Base-by-base conservation (phyloP, 2,888 invertebrate species). In the Belgica antarctica region DNA sequence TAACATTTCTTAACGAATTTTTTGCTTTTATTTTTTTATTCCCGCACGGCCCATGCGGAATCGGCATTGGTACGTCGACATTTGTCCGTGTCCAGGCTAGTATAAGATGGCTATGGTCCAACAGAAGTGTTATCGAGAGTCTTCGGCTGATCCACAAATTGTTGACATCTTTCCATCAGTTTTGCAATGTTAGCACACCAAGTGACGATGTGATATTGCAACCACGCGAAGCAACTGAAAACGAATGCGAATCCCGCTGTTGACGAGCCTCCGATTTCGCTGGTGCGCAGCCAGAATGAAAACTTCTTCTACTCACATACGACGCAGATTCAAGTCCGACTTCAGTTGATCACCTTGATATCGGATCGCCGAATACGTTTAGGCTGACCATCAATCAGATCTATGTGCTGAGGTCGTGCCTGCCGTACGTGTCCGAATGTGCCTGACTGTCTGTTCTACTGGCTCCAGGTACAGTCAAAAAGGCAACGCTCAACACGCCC, bases 391-490 rank as follows among this genome's bases (percentile, higher is more conserved):
- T 93, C 71, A 93, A 93, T 72, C 96, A 96, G 82, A 89, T 96
- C 63, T 94, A 96, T 77, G 89, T 89, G 25, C 79, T 96, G 2
- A 96, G 96, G 96, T 88, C 89, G 74, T 95, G 95, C 80, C 81
- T 96, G 69, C 93, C 94, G 0, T 88, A 89, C 62, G 92, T 93
- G 77, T 80, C 85, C 0, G 92, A 92, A 75, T 94, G 94, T 75
- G 89, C 92, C n/a, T 0, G 96, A 96, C 78, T 95, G 96, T 75
- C 85, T 95, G 24, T 94, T 96, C 78, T 92, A 91, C 71, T 96
- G 96, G 96, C 81, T 96, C 62, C 84, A 96, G 46, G 90, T 91
- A 7, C 96, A 96, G 79, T 92, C 94, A 1, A 92, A n/a, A 94
- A 79, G 90, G 91, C 17, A 92, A 93, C 0, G 94, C 96, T 73